Base-by-base conservation (phyloP, 2,797 vertebrate species). In the Adelosebastes latens region DNA sequence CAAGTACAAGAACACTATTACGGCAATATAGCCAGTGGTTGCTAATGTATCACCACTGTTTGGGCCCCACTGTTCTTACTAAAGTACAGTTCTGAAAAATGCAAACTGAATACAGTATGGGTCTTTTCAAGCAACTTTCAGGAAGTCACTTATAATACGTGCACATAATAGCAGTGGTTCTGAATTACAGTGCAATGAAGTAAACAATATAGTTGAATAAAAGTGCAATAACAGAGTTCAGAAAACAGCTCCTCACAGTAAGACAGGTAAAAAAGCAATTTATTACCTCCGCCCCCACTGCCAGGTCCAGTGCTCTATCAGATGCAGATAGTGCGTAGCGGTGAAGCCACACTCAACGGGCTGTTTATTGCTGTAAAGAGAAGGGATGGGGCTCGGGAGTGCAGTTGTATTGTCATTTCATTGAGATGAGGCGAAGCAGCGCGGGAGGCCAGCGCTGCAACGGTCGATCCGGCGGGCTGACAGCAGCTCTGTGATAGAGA, bases 351-450 rank as follows among this genome's bases (percentile, higher is more conserved):
- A 75, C 85, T 93, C 61, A 63, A 84, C 49, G 55, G 92, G 90
- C 89, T 90, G 92, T 89, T 87, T 89, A 92, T 92, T 90, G 56
- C 92, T 89, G 88, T 77, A 49, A 76, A 60, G 88, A 88, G 75
- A 91, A 95, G 89, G 89, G 95, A 95, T 80, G 92, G 88, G 92
- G 88, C 95, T 94, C 94, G 8, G 84, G 95, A 93, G 95, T 80
- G 78, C 90, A 85, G 88, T 96, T 94, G 94, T 89, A 95, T 94
- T 96, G 94, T 96, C 95, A 94, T 93, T 96, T 95, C 95, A 96
- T 95, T 95, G 89, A 95, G 93, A 95, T 89, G 87, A 95, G 94
- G 93, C 93, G 90, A 91, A 93, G 91, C 90, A 91, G 91, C 87
- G 88, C 86, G 87, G 90, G 90, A 61, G 87, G 92, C 86, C 92